phyloP scores from a whole-genome alignment of 2,888 invertebrate species.

The Leistus spinibarbis region DNA sequence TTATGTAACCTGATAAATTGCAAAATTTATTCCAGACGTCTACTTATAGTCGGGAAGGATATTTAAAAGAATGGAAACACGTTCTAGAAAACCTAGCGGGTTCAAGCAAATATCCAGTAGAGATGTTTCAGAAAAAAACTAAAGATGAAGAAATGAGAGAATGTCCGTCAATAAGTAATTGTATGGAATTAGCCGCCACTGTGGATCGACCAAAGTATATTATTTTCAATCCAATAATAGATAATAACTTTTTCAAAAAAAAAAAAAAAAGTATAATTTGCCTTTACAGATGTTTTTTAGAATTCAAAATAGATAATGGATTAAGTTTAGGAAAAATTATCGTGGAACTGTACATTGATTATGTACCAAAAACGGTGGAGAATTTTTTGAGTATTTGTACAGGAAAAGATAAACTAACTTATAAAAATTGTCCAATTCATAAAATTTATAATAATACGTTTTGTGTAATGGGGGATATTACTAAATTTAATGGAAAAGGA shows the following conservation, averaged over 20 bases:
- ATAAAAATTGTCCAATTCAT: conserved; percentile 55
- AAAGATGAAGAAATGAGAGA: conserved; percentile 47
- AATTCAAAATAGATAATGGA: conserved; percentile 52
- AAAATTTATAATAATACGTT: conserved; percentile 58
- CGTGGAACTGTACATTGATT: conserved; percentile 55
- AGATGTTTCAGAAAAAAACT: conserved; percentile 46
- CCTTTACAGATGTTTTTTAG: conserved; percentile 52
- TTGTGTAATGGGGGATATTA: conserved; percentile 63
- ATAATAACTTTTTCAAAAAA: neutral
- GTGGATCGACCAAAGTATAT: conserved; percentile 41
- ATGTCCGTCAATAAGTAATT: conserved; percentile 50
- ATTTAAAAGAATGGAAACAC: conserved; percentile 46
- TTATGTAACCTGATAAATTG: too few relatives aligned
- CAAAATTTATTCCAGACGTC: conserved; percentile 45
- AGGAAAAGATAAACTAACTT: conserved; percentile 48
- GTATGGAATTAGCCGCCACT: conserved; percentile 41
- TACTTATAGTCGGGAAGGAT: conserved; percentile 43
- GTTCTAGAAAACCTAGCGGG: conserved; percentile 46
- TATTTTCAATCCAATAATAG: neutral
- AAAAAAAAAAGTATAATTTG: conserved; percentile 1
- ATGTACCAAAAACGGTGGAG: conserved; percentile 54
- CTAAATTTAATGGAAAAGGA: conserved; percentile 59
- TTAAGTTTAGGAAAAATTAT: conserved; percentile 45
- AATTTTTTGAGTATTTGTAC: conserved; percentile 55
- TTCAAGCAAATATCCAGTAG: conserved; percentile 49